phyloP scores from a whole-genome alignment of 2,888 invertebrate species.

The Cremastinae sp. region DNA sequence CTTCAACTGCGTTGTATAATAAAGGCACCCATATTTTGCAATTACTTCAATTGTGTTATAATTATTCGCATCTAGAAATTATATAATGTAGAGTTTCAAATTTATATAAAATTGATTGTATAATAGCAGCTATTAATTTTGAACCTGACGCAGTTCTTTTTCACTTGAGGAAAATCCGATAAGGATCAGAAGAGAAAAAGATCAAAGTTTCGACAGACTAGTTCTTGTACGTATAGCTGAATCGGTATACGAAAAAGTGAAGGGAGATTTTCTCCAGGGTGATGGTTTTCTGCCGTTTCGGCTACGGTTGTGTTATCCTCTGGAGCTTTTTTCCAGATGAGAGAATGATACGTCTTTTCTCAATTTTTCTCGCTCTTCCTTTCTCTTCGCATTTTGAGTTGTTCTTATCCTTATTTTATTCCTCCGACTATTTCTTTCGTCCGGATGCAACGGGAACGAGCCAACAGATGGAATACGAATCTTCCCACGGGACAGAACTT shows the following conservation, averaged over 20 bases:
- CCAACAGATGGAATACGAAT: conserved; percentile 46
- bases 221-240: conserved; percentile 40
- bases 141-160: too few relatives aligned
- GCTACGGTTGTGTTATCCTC: neutral
- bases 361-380: conserved; percentile 5
- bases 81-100: too few relatives aligned
- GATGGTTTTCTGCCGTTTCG: conserved; percentile 46
- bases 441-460: conserved; percentile 19
- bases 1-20: too few relatives aligned
- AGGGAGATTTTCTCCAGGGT: conserved; percentile 29
- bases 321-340: conserved; percentile 3
- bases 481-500: conserved; percentile 41
- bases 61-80: too few relatives aligned
- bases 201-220: conserved; percentile 54
- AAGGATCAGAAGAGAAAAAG: too few relatives aligned
- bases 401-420: conserved; percentile 41
- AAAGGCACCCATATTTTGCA: too few relatives aligned
- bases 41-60: too few relatives aligned
- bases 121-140: too few relatives aligned
- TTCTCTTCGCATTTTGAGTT: neutral
- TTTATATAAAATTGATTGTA: too few relatives aligned
- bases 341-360: conserved; percentile 34
- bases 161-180: too few relatives aligned
- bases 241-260: conserved; percentile 23
- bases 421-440: conserved; percentile 39